Evolutionary conservation across 2,888 invertebrate genomes (phyloP).

Genomic region (Cyrtodaria siliqua): DNA sequence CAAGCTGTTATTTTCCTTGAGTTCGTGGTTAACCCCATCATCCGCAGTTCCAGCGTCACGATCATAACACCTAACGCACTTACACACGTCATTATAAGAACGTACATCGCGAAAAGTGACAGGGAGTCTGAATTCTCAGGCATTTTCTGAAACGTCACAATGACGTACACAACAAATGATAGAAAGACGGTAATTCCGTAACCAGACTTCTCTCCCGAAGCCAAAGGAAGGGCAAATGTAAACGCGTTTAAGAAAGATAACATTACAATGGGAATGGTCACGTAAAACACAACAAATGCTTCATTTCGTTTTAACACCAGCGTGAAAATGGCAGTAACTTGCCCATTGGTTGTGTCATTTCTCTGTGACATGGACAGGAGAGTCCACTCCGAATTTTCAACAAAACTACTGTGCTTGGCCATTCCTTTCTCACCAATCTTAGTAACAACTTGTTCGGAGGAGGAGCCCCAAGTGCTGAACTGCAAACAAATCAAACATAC

Average conservation of each 20-base stretch:
- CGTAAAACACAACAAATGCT: slow-evolving; percentile 44
- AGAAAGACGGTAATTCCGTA: slow-evolving; percentile 51
- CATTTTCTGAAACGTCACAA: slow-evolving; percentile 57
- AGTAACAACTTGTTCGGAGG: slow-evolving; percentile 29
- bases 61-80: slow-evolving; percentile 46
- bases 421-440: slow-evolving; percentile 41
- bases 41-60: slow-evolving; percentile 38
- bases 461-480: slow-evolving; percentile 54
- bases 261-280: slow-evolving; percentile 47
- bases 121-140: slow-evolving; percentile 52
- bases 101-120: slow-evolving; percentile 47
- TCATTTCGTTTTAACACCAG: slow-evolving; percentile 40
- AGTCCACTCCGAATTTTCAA: slow-evolving; percentile 53
- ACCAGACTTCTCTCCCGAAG: slow-evolving; percentile 47
- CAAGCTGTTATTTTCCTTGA: slow-evolving; percentile 22
- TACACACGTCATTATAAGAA: slow-evolving; percentile 31
- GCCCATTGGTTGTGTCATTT: slow-evolving; percentile 28
- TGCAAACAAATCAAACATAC: slow-evolving; percentile 10
- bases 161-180: slow-evolving; percentile 53
- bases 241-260: slow-evolving; percentile 38
- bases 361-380: slow-evolving; percentile 21
- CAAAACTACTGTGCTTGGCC: slow-evolving; percentile 33
- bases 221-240: slow-evolving; percentile 44
- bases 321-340: slow-evolving; percentile 33
- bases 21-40: slow-evolving; percentile 24